Evolutionary conservation across 2,888 invertebrate genomes (phyloP), one percentile per base, ranked within the genome.

Genomic region (Xestobium rufovillosum): DNA sequence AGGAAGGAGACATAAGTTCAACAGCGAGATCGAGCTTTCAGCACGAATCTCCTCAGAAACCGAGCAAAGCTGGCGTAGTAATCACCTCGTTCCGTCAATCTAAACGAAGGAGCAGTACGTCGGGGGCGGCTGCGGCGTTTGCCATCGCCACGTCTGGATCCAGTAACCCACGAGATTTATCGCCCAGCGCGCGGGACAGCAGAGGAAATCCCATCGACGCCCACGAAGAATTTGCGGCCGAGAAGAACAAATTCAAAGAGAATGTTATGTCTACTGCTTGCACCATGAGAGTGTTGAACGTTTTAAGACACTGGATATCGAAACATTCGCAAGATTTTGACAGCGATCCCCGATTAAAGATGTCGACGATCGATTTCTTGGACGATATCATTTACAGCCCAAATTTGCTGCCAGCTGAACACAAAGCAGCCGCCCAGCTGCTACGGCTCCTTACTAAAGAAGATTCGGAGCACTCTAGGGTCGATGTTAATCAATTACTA

Each of bases 291-390:
- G 91, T 91, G 0, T 71, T 92, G 0, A 90, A 89, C 61, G 90
- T 92, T 2, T 69, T 92, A 30, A 76, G 89, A 42, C 91, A 91
- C 60, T 92, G 92, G 92, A 83, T 88, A 17, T 86, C 86, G 1
- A 91, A 91, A 63, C 90, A 91, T 60, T 80, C 85, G 1, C 86
- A 87, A 65, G 89, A 90, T 62, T 90, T 90, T 64, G 87, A 87
- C 68, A 74, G 75, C 9, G 81, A 89, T 56, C 73, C 74, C 26
- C 73, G 76, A 35, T 70, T 92, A 39, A 81, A 84, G 44, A 76
- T 75, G 14, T 66, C 85, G 51, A 86, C 90, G 1, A 83, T 86
- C 56, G 84, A 87, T 56, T 88, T 91, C 60, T 70, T 92, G 32
- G 89, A 90, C 52, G 90, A 91, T 57, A 86, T 91, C 48, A 81